Evolutionary conservation across 2,113 vertebrate genomes (phyloP).

Genomic region (Myotis davidii): DNA sequence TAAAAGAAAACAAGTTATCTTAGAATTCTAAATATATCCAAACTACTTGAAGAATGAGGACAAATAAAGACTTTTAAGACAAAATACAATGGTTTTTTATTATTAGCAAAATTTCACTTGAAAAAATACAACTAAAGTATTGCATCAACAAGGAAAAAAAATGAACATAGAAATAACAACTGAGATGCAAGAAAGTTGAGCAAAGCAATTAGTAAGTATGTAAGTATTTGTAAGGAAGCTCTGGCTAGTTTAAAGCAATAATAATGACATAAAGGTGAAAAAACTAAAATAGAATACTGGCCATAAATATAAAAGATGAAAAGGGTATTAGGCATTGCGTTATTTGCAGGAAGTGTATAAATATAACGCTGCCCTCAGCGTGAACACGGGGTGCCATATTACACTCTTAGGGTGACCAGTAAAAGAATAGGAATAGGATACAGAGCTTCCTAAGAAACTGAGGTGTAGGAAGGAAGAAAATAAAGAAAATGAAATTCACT

Average conservation of each 20-base stretch:
- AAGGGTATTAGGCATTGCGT: not conserved
- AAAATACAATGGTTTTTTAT: not conserved
- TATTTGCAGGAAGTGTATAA: not conserved
- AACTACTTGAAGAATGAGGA: not conserved
- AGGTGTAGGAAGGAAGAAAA: not conserved
- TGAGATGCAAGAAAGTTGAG: not conserved
- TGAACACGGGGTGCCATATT: not conserved
- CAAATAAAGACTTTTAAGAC: not conserved
- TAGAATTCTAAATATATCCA: not conserved
- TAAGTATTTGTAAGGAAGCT: not conserved
- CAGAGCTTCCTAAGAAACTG: not conserved
- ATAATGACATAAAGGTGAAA: not conserved
- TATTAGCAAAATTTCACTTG: not conserved
- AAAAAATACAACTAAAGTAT: constrained; percentile 5
- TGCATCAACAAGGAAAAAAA: not conserved
- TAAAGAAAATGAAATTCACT: not conserved
- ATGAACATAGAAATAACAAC: not conserved
- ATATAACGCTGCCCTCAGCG: not conserved
- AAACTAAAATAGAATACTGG: not conserved
- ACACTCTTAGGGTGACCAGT: not conserved
- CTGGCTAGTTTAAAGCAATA: not conserved
- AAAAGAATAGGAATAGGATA: not conserved
- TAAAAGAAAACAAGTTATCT: not conserved
- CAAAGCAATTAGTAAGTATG: not conserved
- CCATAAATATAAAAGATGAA: not conserved